Conservation (phyloP, 2,797 vertebrate species). For the Neostethus bicornis region DNA sequence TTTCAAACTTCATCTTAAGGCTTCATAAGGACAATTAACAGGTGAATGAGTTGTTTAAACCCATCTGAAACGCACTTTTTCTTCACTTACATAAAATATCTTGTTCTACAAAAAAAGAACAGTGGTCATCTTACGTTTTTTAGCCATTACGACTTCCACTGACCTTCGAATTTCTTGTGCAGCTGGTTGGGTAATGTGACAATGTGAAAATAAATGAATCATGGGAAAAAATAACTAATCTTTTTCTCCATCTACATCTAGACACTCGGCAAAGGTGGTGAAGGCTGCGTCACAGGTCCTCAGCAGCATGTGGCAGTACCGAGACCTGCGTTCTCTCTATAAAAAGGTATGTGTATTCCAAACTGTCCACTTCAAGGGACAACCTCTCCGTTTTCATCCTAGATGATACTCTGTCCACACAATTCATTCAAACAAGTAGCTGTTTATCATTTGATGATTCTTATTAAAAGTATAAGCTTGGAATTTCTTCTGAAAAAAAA, state of each 20-base stretch:
- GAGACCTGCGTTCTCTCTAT: constrained; percentile 98
- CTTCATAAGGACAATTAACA: constrained; percentile 55
- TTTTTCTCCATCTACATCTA: constrained; percentile 59
- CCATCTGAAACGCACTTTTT: constrained; percentile 52
- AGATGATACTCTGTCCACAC: too few relatives aligned
- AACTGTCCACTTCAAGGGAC: not conserved
- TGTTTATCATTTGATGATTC: too few relatives aligned
- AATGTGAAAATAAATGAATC: constrained; percentile 27
- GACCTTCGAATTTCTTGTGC: constrained; percentile 16
- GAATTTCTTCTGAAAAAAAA: too few relatives aligned
- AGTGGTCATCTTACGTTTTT: constrained; percentile 42
- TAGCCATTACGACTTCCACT: constrained; percentile 28
- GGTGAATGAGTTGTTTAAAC: constrained; percentile 67
- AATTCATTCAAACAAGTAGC: too few relatives aligned
- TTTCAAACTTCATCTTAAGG: constrained; percentile 61
- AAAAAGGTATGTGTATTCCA: constrained; percentile 90
- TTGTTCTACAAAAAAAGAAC: constrained; percentile 44
- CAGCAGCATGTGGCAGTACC: constrained; percentile 99
- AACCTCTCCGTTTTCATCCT: not conserved
- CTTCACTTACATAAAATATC: constrained; percentile 41
- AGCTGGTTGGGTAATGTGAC: constrained; percentile 34
- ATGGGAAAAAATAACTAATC: constrained; percentile 37
- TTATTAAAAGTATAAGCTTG: too few relatives aligned
- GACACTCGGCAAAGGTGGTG: constrained; percentile 98
- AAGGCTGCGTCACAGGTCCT: constrained; percentile 99